Percentiles rank a stretch among this genome's conserved stretches.
Conservation (phyloP, 2,113 vertebrate species). For the Lethenteron reissneri region DNA sequence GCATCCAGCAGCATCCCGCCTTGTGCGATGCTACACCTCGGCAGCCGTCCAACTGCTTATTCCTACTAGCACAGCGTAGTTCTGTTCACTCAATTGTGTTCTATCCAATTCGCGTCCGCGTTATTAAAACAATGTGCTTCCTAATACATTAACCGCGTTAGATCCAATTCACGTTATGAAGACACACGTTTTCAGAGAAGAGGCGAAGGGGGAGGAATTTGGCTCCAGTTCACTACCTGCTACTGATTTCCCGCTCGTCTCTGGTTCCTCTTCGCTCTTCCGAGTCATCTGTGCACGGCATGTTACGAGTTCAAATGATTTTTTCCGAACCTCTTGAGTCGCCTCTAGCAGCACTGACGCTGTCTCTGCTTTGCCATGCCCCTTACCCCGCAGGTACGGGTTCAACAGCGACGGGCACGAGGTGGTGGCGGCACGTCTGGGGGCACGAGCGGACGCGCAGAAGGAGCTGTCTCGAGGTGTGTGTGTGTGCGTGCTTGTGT, state of each 20-base stretch:
- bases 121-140: no score
- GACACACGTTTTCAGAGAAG: no score
- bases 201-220: not conserved
- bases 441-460: conserved; percentile 32
- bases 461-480: conserved; percentile 36
- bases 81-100: no score
- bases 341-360: not conserved
- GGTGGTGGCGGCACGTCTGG: conserved; percentile 34
- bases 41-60: no score
- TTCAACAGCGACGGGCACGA: conserved; percentile 71
- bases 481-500: not conserved
- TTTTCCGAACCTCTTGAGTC: not conserved
- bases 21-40: no score
- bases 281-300: not conserved
- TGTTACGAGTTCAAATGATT: not conserved
- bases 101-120: no score
- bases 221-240: not conserved
- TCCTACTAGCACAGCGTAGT: no score
- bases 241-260: not conserved
- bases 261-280: not conserved
- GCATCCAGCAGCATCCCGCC: no score
- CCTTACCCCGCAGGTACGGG: conserved; percentile 39
- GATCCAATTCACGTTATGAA: no score
- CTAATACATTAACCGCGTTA: no score
- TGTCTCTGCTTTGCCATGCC: no score